Conservation (phyloP, 2,113 vertebrate species). For the Vimba vimba region DNA sequence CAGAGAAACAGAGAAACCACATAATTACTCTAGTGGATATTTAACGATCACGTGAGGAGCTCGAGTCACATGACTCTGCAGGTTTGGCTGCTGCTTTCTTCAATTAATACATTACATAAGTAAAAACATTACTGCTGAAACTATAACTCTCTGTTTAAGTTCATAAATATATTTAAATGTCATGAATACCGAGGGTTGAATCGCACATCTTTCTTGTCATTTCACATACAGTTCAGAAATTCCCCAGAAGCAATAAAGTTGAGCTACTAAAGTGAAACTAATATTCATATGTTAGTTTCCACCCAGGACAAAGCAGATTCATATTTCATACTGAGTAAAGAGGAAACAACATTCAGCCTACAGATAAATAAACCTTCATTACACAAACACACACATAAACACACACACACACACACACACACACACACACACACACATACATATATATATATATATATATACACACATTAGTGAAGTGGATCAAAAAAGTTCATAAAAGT, state of each 20-base stretch:
- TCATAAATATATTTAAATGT: neutral
- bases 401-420: no score
- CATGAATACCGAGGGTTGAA: neutral
- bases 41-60: slow-evolving; percentile 33
- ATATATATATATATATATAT: no score
- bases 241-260: neutral
- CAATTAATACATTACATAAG: neutral
- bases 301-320: neutral
- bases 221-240: neutral
- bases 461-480: no score
- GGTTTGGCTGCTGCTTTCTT: neutral
- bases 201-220: neutral
- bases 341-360: neutral
- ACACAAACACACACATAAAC: no score
- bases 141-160: neutral
- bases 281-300: neutral
- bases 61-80: slow-evolving; percentile 32
- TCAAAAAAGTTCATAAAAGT: no score
- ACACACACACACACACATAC: no score
- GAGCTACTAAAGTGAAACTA: neutral
- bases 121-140: neutral
- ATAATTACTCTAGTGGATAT: neutral
- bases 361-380: neutral
- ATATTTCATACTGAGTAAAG: neutral
- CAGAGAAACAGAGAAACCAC: neutral